phyloP scores from a whole-genome alignment of 2,797 vertebrate genomes.

The Bradypodion ventrale region DNA sequence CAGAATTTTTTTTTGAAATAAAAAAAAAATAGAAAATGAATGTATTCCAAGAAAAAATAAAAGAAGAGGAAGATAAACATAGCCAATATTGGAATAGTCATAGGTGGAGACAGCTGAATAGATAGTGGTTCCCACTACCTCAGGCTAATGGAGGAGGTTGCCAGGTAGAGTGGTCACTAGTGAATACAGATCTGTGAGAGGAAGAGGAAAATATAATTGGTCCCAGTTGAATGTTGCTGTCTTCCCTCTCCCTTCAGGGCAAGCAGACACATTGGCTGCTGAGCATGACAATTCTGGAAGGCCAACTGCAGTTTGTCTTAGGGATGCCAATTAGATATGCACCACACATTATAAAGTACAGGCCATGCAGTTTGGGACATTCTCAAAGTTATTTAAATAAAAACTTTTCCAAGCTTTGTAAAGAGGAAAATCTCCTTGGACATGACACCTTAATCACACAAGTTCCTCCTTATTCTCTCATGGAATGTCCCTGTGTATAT shows the following conservation, averaged over 20 bases:
- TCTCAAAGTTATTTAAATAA: neutral
- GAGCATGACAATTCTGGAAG: neutral
- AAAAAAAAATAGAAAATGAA: no score
- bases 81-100: neutral
- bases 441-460: neutral
- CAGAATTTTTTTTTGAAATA: no score
- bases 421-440: neutral
- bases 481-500: neutral
- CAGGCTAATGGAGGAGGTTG: no score
- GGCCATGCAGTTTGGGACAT: neutral
- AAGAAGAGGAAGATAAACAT: no score
- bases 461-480: neutral
- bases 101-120: no score
- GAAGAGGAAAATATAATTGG: neutral
- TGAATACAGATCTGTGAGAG: neutral
- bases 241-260: neutral
- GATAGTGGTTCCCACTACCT: neutral
- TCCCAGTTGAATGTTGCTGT: neutral
- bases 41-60: no score
- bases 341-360: neutral
- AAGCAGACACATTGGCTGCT: neutral
- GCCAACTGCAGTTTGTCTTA: no score
- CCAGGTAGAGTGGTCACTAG: neutral
- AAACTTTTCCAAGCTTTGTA: neutral
- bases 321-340: constrained; percentile 4